Percentiles rank a stretch among this genome's conserved stretches.
phyloP scores from a whole-genome alignment of 1,140 invertebrate species.

The Lanistes nyassanus region DNA sequence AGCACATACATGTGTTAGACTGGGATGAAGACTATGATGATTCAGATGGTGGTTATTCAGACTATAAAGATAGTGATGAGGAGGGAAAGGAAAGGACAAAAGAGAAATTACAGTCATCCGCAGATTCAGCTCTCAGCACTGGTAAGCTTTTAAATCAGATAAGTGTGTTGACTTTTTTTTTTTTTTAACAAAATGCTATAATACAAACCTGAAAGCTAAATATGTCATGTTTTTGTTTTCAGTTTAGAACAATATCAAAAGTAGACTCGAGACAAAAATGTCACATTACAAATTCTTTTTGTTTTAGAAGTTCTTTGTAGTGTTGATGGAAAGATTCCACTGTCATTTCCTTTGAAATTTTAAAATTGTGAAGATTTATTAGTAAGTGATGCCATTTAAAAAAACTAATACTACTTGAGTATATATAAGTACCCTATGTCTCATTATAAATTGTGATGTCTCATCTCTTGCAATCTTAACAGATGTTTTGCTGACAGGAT shows the following conservation, averaged over 20 bases:
- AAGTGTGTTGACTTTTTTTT: constrained; percentile 19
- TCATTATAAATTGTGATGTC: too few relatives aligned
- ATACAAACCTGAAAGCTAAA: too few relatives aligned
- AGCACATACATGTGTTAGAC: constrained; percentile 74
- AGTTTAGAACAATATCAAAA: neutral
- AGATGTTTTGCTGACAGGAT: neutral
- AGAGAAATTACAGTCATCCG: constrained; percentile 20
- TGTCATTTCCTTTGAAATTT: neutral
- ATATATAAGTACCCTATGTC: too few relatives aligned
- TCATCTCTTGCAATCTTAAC: neutral
- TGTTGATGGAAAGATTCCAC: neutral
- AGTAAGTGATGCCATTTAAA: too few relatives aligned
- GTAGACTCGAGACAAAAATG: too few relatives aligned
- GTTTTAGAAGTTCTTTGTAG: neutral
- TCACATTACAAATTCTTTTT: too few relatives aligned
- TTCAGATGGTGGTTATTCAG: constrained; percentile 76
- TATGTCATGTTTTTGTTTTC: neutral
- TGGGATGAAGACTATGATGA: constrained; percentile 74
- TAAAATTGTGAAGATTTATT: neutral
- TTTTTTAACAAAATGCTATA: constrained; percentile 2
- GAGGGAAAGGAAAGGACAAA: constrained; percentile 54
- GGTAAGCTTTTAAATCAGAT: constrained; percentile 24
- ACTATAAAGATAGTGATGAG: constrained; percentile 71
- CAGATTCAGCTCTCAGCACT: constrained; percentile 30
- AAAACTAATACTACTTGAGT: too few relatives aligned